Base-by-base conservation (phyloP, 2,888 invertebrate genomes). In the Gibbula magus region DNA sequence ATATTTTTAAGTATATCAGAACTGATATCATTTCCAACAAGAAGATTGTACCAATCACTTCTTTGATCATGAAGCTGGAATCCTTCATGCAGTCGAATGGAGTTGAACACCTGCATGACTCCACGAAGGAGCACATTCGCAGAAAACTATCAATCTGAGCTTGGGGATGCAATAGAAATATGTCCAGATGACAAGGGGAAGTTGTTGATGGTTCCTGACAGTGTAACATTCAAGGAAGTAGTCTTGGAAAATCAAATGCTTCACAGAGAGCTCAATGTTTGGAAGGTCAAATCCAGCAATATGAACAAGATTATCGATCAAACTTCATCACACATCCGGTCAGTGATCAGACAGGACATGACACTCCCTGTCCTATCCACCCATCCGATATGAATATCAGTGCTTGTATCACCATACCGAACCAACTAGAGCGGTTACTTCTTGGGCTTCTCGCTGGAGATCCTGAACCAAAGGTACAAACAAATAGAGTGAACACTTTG, bases 101-200 rank as follows among this genome's bases (percentile, higher is more conserved):
- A 10, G 18, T 16, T n/a, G n/a, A n/a, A 16, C 35, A 20, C 18
- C 51, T 78, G 54, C 78, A 66, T 32, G 53, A 51, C 20, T 53
- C 53, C 29, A 70, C 73, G 18, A 80, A 80, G 80, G 73, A 67
- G 39, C 70, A 80, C 35, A 78, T 80, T 16, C 70, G 54, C n/a
- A 20, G 80, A 20, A 80, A 73, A 25, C 22, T 78, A 29, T 61
- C n/a, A 80, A 32, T 18, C 45, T 4, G 77, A 78, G 25, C 32
- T 78, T 32, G 77, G 67, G 25, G 32, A 67, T 20, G n/a, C 18
- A 18, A 18, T 73, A 54, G 29, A 54, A 8, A 79, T 80, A 1
- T 80, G 73, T 45, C 20, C 52, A 18, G 74, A 73, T 45, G 18
- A 10, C 10, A 52, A 52, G 18, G 52, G 52, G 18, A 52, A 52